Evolutionary conservation across 2,113 vertebrate species (phyloP).

Genomic region (Anas platyrhynchos): DNA sequence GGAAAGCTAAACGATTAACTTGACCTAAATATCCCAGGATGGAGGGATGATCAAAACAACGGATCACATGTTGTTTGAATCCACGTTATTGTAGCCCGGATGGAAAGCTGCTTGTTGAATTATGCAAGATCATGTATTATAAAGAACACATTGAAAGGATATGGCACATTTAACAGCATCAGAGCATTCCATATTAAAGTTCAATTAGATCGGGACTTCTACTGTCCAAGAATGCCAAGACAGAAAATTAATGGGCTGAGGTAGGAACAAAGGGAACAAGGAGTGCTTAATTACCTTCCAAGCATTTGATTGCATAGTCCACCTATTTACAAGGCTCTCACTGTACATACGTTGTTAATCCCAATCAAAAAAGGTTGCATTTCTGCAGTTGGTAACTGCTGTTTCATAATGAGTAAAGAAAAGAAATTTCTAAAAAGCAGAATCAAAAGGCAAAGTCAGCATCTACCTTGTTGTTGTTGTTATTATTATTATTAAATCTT

Average conservation of each 20-base stretch:
- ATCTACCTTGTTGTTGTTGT: background rate
- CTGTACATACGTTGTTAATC: background rate
- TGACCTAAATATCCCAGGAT: constrained; percentile 19
- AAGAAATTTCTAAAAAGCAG: background rate
- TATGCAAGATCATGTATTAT: background rate
- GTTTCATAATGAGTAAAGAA: background rate
- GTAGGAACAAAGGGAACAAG: constrained; percentile 75
- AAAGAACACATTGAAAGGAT: constrained; percentile 48
- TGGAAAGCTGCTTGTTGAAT: constrained; percentile 5
- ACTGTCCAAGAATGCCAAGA: constrained; percentile 61
- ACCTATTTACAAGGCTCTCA: background rate
- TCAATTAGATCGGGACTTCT: constrained; percentile 76
- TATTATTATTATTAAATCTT: background rate
- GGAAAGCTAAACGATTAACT: constrained; percentile 52
- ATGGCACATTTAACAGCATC: constrained; percentile 77
- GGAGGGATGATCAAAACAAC: constrained; percentile 33
- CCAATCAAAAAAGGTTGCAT: background rate
- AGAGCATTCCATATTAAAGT: constrained; percentile 78
- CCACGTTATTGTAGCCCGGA: background rate
- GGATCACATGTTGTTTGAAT: background rate
- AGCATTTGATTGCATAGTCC: constrained; percentile 12
- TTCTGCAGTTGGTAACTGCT: background rate
- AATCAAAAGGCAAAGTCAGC: background rate
- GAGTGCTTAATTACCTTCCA: constrained; percentile 61
- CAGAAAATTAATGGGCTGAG: constrained; percentile 63